phyloP scores from a whole-genome alignment of 2,888 invertebrate species.

The Notodromas monacha region DNA sequence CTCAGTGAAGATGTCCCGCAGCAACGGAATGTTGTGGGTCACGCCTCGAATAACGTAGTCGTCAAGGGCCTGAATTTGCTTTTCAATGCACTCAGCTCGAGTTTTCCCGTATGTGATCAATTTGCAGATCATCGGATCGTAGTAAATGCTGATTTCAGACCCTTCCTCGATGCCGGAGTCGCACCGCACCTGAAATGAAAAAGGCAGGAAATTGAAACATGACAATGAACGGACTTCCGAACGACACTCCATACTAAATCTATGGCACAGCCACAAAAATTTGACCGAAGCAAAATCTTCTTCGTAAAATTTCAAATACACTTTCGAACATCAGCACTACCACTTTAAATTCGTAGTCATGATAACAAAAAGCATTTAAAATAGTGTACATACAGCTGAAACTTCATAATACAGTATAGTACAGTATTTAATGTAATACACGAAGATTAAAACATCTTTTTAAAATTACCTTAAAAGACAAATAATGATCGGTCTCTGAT shows the following conservation, averaged over 20 bases:
- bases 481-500: too few relatives aligned
- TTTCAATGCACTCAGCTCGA: slow-evolving; percentile 22
- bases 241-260: neutral
- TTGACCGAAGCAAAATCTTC: neutral
- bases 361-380: too few relatives aligned
- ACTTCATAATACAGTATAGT: too few relatives aligned
- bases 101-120: slow-evolving; percentile 26
- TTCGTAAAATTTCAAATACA: slow-evolving; percentile 6
- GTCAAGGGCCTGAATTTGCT: slow-evolving; percentile 25
- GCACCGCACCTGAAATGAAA: slow-evolving; percentile 22
- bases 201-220: too few relatives aligned
- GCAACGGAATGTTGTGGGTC: slow-evolving; percentile 27
- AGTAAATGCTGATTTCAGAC: slow-evolving; percentile 30
- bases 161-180: slow-evolving; percentile 32
- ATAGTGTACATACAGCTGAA: too few relatives aligned
- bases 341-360: too few relatives aligned
- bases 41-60: slow-evolving; percentile 28
- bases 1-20: slow-evolving; percentile 27
- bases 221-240: too few relatives aligned
- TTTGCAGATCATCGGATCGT: slow-evolving; percentile 35
- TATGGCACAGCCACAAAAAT: neutral
- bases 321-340: neutral
- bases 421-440: too few relatives aligned
- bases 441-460: too few relatives aligned
- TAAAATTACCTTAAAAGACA: too few relatives aligned